These are phyloP conservation scores for Drosophila affinis DNA, from an alignment of 2,888 invertebrate genomes.

Conservation along the genomic window DNA sequence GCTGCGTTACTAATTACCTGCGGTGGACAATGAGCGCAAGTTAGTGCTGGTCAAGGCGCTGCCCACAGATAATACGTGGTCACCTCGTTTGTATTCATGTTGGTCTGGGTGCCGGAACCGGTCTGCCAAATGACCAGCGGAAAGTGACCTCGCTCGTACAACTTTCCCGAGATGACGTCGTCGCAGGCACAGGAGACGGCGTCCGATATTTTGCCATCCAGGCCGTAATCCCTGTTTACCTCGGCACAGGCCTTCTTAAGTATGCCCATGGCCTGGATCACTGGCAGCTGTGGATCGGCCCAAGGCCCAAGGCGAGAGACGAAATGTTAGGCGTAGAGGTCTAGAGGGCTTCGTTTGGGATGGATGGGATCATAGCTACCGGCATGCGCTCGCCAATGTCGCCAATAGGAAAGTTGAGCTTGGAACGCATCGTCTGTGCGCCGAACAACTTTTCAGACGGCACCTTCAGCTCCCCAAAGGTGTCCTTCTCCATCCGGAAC, in stretches of 20 bases:
- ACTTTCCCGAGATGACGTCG: constrained; percentile 95
- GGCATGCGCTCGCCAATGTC: constrained; percentile 96
- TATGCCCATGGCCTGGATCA: constrained; percentile 96
- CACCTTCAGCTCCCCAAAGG: constrained; percentile 97
- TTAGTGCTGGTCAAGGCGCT: not conserved
- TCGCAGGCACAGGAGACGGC: constrained; percentile 95
- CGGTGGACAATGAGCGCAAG: not conserved
- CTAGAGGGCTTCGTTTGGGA: not conserved
- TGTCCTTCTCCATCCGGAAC: constrained; percentile 89
- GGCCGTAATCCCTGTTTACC: constrained; percentile 95
- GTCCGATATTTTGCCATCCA: constrained; percentile 93
- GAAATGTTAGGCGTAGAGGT: too few species aligned
- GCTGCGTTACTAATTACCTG: constrained; percentile 90
- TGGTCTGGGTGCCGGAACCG: constrained; percentile 99
- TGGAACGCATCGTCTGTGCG: constrained; percentile 96
- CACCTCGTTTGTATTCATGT: constrained; percentile 99
- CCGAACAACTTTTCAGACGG: constrained; percentile 96
- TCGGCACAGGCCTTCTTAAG: constrained; percentile 98
- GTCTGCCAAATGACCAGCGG: constrained; percentile 99
- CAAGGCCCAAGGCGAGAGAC: not conserved
- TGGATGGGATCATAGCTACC: constrained; percentile 87
- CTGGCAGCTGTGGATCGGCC: constrained; percentile 87
- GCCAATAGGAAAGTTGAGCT: constrained; percentile 98
- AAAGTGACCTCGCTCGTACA: constrained; percentile 94
- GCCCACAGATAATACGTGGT: not conserved